phyloP scores from a whole-genome alignment of 2,888 invertebrate genomes.

The Drosophila emarginata region DNA sequence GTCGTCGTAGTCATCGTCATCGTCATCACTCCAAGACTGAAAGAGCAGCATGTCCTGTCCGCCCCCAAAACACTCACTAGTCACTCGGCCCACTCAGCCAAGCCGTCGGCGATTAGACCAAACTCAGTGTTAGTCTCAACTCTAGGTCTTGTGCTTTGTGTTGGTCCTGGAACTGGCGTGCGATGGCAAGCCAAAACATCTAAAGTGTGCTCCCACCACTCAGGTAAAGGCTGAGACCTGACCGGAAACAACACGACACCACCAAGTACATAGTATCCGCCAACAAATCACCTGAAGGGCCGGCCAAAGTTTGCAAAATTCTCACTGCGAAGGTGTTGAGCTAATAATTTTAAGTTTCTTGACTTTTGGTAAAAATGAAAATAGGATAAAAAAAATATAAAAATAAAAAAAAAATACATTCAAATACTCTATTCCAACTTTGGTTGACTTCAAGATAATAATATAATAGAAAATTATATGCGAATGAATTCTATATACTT shows the following conservation, averaged over 20 bases:
- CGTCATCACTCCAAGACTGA: background rate
- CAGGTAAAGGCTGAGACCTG: slow-evolving; percentile 10
- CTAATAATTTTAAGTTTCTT: slow-evolving; percentile 20
- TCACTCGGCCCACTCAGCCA: slow-evolving; percentile 5
- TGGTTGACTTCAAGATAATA: background rate
- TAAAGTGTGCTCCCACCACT: slow-evolving; percentile 1
- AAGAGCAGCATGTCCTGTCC: background rate
- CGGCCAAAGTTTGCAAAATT: slow-evolving; percentile 9
- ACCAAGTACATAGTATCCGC: slow-evolving; percentile 15
- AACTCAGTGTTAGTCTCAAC: slow-evolving; percentile 4
- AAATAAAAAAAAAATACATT: background rate
- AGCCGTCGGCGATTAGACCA: slow-evolving; percentile 18
- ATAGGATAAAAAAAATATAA: background rate
- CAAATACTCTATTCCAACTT: background rate
- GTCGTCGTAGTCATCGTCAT: background rate
- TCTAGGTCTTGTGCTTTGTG: background rate
- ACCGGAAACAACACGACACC: slow-evolving; percentile 21
- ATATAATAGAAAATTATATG: too few relatives aligned
- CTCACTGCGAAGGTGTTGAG: slow-evolving; percentile 15
- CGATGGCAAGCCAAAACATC: slow-evolving; percentile 17
- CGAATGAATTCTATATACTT: too few relatives aligned
- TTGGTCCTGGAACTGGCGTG: background rate
- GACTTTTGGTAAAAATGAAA: slow-evolving; percentile 6
- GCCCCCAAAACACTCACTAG: background rate
- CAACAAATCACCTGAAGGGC: slow-evolving; percentile 19